Percentiles rank a stretch among this genome's conserved stretches.
Conservation (phyloP, 2,797 vertebrate species). For the Xiphophorus birchmanni region DNA sequence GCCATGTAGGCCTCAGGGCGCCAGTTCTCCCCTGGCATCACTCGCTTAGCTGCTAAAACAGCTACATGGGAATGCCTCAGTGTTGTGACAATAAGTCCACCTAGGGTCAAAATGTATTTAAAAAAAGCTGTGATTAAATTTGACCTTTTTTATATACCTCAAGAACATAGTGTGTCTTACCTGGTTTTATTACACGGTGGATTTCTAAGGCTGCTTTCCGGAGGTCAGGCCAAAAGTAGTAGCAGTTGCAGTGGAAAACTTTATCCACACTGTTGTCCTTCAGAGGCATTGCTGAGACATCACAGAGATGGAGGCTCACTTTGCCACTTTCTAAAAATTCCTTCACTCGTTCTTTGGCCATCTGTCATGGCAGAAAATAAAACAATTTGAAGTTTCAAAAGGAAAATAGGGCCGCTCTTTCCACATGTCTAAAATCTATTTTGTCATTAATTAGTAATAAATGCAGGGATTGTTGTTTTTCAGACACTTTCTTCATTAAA, state of each 20-base stretch:
- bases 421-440: too few species aligned
- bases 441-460: neutral
- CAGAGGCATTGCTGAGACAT: slow-evolving; percentile 75
- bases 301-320: slow-evolving; percentile 69
- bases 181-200: slow-evolving; percentile 81
- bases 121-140: neutral
- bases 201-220: slow-evolving; percentile 67
- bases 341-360: slow-evolving; percentile 66
- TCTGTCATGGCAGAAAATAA: slow-evolving; percentile 36
- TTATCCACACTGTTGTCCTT: slow-evolving; percentile 72
- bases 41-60: slow-evolving; percentile 38
- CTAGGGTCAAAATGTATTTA: slow-evolving; percentile 38
- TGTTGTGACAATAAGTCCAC: slow-evolving; percentile 76
- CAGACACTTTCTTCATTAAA: neutral
- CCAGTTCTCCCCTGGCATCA: slow-evolving; percentile 69
- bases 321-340: slow-evolving; percentile 67
- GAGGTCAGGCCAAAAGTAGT: slow-evolving; percentile 83
- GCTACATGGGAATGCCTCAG: slow-evolving; percentile 49
- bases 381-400: neutral
- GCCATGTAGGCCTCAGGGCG: slow-evolving; percentile 73
- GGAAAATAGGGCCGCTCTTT: neutral
- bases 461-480: neutral
- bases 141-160: neutral
- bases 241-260: slow-evolving; percentile 84
- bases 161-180: slow-evolving; percentile 35